Evolutionary conservation across 2,113 vertebrate species (phyloP).

Genomic region (Ammodytes dubius): DNA sequence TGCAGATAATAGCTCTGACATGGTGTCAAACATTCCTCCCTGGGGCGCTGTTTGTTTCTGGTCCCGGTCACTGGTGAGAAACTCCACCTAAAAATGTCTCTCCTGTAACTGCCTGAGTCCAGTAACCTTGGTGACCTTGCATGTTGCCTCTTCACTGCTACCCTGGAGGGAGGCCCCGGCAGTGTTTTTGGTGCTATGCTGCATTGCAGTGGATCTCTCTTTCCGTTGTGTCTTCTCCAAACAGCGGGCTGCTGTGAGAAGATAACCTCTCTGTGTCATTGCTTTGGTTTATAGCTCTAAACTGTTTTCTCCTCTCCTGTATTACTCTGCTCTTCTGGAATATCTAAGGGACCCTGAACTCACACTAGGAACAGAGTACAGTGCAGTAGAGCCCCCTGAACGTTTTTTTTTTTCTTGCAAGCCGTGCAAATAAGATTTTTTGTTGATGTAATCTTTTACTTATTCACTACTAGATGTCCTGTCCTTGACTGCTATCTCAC

Average conservation of each 20-base stretch:
- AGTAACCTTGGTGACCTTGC: constrained; percentile 52
- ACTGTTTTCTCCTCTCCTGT: constrained; percentile 35
- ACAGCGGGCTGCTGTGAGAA: constrained; percentile 45
- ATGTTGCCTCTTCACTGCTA: constrained; percentile 42
- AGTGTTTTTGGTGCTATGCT: constrained; percentile 38
- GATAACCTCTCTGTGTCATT: constrained; percentile 64
- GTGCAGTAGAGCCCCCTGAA: constrained; percentile 23
- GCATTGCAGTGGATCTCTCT: constrained; percentile 68
- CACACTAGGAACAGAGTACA: constrained; percentile 1
- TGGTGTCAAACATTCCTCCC: constrained; percentile 20
- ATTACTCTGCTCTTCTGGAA: constrained; percentile 35
- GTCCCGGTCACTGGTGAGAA: constrained; percentile 6
- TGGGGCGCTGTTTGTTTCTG: constrained; percentile 2
- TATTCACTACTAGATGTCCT: constrained; percentile 20
- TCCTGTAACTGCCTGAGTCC: constrained; percentile 16
- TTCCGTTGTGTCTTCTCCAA: constrained; percentile 42
- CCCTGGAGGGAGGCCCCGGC: constrained; percentile 39
- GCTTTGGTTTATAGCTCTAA: constrained; percentile 42
- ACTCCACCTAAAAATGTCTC: constrained; percentile 29
- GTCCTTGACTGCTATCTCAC: constrained; percentile 45
- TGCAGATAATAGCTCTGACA: constrained; percentile 35
- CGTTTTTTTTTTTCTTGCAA: constrained; percentile 16
- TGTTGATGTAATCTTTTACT: constrained; percentile 5
- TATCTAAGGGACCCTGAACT: constrained; percentile 42
- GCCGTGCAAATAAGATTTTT: constrained; percentile 11